These are phyloP conservation scores for Gymnarchus niloticus DNA, from an alignment of 2,113 vertebrate species.

Conservation along the genomic window DNA sequence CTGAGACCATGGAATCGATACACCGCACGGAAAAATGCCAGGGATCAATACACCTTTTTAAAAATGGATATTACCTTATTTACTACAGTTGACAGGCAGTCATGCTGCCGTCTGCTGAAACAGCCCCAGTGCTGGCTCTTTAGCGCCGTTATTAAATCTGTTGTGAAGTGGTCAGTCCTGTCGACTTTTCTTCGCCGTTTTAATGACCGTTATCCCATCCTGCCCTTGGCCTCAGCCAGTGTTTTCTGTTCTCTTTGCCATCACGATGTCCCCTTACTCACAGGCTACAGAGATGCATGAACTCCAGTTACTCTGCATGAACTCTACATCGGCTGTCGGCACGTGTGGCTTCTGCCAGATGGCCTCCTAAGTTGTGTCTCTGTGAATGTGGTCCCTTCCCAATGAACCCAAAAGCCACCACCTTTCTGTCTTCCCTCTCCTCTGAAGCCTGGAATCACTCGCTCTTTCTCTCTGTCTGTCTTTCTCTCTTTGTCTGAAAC, in stretches of 20 bases:
- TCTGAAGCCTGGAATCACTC: constrained; percentile 30
- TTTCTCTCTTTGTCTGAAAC: constrained; percentile 34
- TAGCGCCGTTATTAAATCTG: neutral
- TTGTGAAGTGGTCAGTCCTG: neutral
- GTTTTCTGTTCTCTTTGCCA: neutral
- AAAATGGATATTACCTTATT: constrained; percentile 75
- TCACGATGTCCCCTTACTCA: neutral
- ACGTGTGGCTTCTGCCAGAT: neutral
- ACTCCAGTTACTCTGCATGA: neutral
- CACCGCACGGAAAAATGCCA: constrained; percentile 58
- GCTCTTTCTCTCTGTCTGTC: constrained; percentile 23
- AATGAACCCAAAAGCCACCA: neutral
- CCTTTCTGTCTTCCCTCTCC: constrained; percentile 27
- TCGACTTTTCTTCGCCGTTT: neutral
- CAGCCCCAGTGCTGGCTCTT: neutral
- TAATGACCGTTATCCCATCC: neutral
- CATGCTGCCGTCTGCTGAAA: constrained; percentile 30
- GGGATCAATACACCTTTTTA: constrained; percentile 67
- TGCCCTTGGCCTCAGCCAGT: no score
- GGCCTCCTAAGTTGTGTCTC: neutral
- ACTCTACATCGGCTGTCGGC: no score
- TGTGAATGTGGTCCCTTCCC: neutral
- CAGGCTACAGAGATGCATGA: no score
- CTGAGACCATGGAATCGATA: constrained; percentile 62
- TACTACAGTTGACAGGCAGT: constrained; percentile 67